Evolutionary conservation across 2,888 invertebrate genomes (phyloP).

Genomic region (Pollenia labialis): DNA sequence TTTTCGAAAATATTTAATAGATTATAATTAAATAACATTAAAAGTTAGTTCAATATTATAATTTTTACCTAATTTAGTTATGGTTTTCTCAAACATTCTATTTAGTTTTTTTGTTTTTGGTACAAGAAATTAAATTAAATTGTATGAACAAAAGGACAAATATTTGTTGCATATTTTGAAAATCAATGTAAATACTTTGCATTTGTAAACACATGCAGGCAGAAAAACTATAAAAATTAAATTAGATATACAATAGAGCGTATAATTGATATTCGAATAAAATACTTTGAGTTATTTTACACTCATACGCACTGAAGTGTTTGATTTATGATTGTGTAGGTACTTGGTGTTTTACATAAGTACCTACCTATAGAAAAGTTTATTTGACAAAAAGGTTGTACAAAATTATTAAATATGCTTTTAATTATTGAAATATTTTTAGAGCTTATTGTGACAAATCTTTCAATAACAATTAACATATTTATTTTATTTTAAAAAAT

Average conservation of each 20-base stretch:
- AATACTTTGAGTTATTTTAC: conserved; percentile 19
- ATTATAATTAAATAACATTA: no score
- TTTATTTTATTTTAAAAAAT: no score
- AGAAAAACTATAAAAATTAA: not conserved
- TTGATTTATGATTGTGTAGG: not conserved
- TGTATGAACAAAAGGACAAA: not conserved
- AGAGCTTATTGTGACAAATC: no score
- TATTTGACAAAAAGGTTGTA: not conserved
- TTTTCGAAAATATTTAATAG: no score
- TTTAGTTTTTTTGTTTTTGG: not conserved
- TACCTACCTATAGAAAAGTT: not conserved
- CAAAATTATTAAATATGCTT: not conserved
- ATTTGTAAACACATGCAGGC: not conserved
- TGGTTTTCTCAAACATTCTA: no score
- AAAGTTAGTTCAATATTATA: no score
- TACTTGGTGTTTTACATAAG: conserved; percentile 1
- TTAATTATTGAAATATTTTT: no score
- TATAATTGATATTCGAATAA: conserved; percentile 44
- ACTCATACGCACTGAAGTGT: conserved; percentile 49
- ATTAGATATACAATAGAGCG: conserved; percentile 8
- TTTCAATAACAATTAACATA: no score
- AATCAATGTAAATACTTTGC: not conserved
- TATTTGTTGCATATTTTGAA: not conserved
- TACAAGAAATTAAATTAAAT: not conserved
- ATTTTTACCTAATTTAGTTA: no score